Evolutionary conservation across 2,113 vertebrate genomes (phyloP).

Genomic region (Malurus elegans): DNA sequence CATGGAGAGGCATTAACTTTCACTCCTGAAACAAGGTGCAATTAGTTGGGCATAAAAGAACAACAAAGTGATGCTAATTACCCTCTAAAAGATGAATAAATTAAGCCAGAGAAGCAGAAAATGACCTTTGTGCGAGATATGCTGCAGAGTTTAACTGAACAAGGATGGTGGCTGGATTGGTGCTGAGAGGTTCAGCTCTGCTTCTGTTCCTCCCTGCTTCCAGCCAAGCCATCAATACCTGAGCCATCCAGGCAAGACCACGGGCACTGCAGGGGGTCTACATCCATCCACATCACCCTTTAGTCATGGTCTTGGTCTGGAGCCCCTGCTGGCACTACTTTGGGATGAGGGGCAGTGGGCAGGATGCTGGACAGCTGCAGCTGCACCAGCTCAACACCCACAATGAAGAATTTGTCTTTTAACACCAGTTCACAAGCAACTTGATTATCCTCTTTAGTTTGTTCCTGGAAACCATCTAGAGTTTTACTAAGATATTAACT

Average conservation of each 20-base stretch:
- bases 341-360: not conserved
- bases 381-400: not conserved
- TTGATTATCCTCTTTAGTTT: not conserved
- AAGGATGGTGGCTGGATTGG: not conserved
- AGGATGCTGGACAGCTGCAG: not conserved
- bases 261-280: not conserved
- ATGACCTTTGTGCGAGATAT: slow-evolving; percentile 72
- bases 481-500: slow-evolving; percentile 1
- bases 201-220: not conserved
- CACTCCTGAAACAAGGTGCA: slow-evolving; percentile 71
- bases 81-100: slow-evolving; percentile 67
- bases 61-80: slow-evolving; percentile 71
- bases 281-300: not conserved
- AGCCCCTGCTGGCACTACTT: fast-evolving
- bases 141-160: slow-evolving; percentile 35
- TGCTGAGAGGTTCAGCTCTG: not conserved
- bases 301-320: fast-evolving
- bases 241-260: not conserved
- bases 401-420: not conserved
- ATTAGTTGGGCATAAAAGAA: slow-evolving; percentile 73
- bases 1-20: slow-evolving; percentile 65
- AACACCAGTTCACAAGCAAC: not conserved
- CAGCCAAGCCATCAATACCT: not conserved
- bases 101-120: slow-evolving; percentile 77
- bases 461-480: not conserved